Evolutionary conservation across 2,888 invertebrate genomes (phyloP), one percentile per base, ranked within the genome.

Genomic region (Byasa hedistus): DNA sequence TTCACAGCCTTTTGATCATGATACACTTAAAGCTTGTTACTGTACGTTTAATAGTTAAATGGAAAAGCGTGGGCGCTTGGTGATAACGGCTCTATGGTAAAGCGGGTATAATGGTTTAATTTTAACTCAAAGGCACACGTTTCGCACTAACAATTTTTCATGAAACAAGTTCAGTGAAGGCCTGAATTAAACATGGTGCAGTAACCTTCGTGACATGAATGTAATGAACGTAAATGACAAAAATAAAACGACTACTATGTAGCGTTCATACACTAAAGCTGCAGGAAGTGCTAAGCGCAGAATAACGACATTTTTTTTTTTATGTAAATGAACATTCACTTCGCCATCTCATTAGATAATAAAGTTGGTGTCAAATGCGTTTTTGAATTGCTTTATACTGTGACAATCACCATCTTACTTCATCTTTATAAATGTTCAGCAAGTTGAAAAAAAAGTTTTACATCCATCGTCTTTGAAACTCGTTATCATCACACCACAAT

Each of bases 31-130:
- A 22, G 52, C 22, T 23, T 54, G 22, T 54, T 3, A 54, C 52
- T 54, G 3, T 8, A 10, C 52, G 52, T 21, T n/a, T 7, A n/a
- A 48, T 48, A 22, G 22, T 12, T 12, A 22, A 54, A 54, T 22
- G 21, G 15, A 54, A 54, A 54, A 54, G 12, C 52, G 1, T 10
- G 52, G 8, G 22, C 10, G 52, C 22, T 54, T 22, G 12, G 15
- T 22, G 52, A 54, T 54, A 54, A 54, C 21, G 22, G 7, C 52
- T 22, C 12, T 54, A 7, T 12, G 21, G 22, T 10, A 22, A 22
- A 22, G 12, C 52, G 22, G 52, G 52, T 54, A 54, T 54, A 54
- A 54, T 54, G 22, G 52, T 22, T 54, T 21, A 54, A 54, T 54
- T 54, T 54, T 12, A 54, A 54, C 10, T 54, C 52, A 54, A 22